Conservation (phyloP, 2,888 invertebrate species). For the Heliothis peltigera region DNA sequence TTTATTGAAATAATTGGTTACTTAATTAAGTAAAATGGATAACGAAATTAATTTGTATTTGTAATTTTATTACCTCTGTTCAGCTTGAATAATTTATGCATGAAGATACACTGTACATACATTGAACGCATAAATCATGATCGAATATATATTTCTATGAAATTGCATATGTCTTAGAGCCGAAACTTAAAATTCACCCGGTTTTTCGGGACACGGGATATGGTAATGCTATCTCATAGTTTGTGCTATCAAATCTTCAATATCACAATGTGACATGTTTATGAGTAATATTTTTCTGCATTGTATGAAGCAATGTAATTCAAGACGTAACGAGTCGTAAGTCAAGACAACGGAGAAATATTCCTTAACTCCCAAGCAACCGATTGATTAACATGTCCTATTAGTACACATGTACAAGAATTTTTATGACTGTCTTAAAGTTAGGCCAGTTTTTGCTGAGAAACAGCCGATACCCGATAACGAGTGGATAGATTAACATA, state of each 20-base stretch:
- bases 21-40: constrained; percentile 3
- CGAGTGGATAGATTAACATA: too few relatives aligned
- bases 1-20: constrained; percentile 34
- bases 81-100: not conserved
- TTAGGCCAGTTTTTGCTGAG: not conserved
- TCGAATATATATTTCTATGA: too few relatives aligned
- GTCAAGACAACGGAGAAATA: constrained; percentile 12
- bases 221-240: too few relatives aligned
- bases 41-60: constrained; percentile 1
- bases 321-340: constrained; percentile 11
- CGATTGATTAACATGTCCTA: constrained; percentile 9
- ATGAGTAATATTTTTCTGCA: constrained; percentile 12
- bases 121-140: too few relatives aligned
- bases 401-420: not conserved
- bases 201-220: too few relatives aligned
- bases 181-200: too few relatives aligned
- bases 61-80: constrained; percentile 2
- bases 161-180: too few relatives aligned
- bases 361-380: constrained; percentile 9
- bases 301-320: constrained; percentile 27
- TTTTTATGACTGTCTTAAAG: not conserved
- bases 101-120: too few relatives aligned
- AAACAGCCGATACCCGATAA: too few relatives aligned
- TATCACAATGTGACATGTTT: too few relatives aligned
- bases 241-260: too few relatives aligned